phyloP scores from a whole-genome alignment of 2,888 invertebrate species.

The Criorhina ranunculi region DNA sequence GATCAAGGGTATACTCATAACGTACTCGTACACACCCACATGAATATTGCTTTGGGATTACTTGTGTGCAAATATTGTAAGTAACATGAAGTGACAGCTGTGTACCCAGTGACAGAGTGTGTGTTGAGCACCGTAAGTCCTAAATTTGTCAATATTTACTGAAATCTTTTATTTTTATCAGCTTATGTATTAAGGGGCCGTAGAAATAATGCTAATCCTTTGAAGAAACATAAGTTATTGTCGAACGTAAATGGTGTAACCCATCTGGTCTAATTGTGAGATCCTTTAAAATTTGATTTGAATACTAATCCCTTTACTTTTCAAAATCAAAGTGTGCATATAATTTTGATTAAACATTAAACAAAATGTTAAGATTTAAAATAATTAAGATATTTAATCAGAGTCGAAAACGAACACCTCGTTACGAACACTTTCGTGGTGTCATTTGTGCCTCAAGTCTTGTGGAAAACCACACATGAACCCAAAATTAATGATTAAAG shows the following conservation, averaged over 20 bases:
- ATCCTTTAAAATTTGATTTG: too few species aligned
- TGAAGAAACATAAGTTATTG: background rate
- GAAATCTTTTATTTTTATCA: conserved; percentile 1
- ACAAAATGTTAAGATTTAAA: background rate
- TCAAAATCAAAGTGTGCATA: too few species aligned
- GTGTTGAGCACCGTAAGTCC: conserved; percentile 9
- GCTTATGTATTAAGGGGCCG: background rate
- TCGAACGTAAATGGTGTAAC: too few species aligned
- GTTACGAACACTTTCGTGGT: background rate
- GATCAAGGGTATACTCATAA: background rate
- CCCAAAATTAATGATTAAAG: conserved; percentile 13
- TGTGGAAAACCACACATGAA: background rate
- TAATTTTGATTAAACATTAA: too few species aligned
- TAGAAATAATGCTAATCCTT: background rate
- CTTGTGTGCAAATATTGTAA: conserved; percentile 1
- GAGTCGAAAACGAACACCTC: background rate
- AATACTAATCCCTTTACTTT: too few species aligned
- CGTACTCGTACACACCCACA: background rate
- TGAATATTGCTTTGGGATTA: background rate
- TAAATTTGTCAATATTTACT: conserved; percentile 36
- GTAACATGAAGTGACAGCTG: conserved; percentile 21
- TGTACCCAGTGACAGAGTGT: background rate
- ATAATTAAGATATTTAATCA: background rate
- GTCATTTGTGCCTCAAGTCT: background rate
- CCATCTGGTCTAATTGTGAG: too few species aligned